Evolutionary conservation across 2,888 invertebrate species (phyloP), one percentile per base, ranked within the genome.

Genomic region (Pterobdella sp.): DNA sequence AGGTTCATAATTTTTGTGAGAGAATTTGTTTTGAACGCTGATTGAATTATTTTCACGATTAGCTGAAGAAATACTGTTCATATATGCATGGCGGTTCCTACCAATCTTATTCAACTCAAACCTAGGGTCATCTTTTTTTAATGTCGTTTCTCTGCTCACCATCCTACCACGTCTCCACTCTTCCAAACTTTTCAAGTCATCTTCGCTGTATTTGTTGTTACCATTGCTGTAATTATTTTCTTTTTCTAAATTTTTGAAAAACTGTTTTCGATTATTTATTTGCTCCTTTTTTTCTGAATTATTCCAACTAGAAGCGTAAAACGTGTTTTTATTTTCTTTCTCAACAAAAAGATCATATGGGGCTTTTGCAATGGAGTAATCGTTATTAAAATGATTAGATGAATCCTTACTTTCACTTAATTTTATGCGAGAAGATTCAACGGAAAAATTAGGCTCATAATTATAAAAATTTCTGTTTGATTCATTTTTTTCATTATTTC

Each of bases 131-230:
- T 7, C n/a, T n/a, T 14, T 3, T 4, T 56, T 7, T n/a, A 22
- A 26, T 26, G n/a, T 26, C 4, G 26, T n/a, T 31, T 65, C 31
- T 65, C 29, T 65, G 14, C n/a, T 34, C 14, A 7, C 32, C 65
- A 32, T 65, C n/a, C 65, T 65, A 3, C n/a, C 35, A 22, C n/a
- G 4, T 31, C 65, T 65, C 65, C 65, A 65, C 32, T 65, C 65
- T 31, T 65, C 65, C 65, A 65, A 31, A 3, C 65, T 34, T 65
- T 34, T 65, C 65, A 65, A 65, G n/a, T 31, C 65, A 34, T 65
- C 31, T 7, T 65, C 65, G 32, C 29, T 29, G 65, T 29, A 65
- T 29, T 65, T 65, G 26, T n/a, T n/a, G n/a, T 56, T 56, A 56
- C 26, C 26, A n/a, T 56, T 56, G 60, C 26, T 56, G n/a, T 56